Evolutionary conservation across 2,113 vertebrate species (phyloP).

Genomic region (Pycnonotus jocosus): DNA sequence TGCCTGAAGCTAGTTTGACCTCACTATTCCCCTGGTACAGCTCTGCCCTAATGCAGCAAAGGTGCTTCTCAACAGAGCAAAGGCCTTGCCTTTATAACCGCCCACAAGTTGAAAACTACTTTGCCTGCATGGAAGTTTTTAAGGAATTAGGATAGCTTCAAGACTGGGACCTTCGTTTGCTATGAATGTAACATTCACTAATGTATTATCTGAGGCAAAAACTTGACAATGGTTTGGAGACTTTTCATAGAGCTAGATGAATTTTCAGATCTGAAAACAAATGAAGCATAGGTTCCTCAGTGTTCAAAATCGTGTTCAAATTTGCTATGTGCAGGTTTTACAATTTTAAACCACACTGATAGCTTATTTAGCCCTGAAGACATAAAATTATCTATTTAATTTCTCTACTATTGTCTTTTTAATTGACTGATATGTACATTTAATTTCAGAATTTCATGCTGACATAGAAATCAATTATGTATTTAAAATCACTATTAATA

Average conservation of each 20-base stretch:
- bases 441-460: not conserved
- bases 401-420: not conserved
- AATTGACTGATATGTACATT: not conserved
- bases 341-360: not conserved
- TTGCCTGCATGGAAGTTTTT: not conserved
- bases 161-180: not conserved
- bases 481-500: not conserved
- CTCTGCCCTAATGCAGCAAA: not conserved
- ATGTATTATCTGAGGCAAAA: not conserved
- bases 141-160: not conserved
- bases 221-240: not conserved
- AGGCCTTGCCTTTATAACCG: not conserved
- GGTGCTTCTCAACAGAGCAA: not conserved
- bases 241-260: not conserved
- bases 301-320: not conserved
- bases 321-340: not conserved
- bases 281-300: not conserved
- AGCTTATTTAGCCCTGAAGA: not conserved
- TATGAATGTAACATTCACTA: not conserved
- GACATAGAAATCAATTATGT: not conserved
- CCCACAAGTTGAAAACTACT: not conserved
- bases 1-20: slow-evolving; percentile 23
- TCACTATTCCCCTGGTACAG: not conserved
- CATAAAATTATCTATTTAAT: not conserved
- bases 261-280: not conserved